phyloP scores from a whole-genome alignment of 1,140 invertebrate species.

The Lordiphosa collinella region DNA sequence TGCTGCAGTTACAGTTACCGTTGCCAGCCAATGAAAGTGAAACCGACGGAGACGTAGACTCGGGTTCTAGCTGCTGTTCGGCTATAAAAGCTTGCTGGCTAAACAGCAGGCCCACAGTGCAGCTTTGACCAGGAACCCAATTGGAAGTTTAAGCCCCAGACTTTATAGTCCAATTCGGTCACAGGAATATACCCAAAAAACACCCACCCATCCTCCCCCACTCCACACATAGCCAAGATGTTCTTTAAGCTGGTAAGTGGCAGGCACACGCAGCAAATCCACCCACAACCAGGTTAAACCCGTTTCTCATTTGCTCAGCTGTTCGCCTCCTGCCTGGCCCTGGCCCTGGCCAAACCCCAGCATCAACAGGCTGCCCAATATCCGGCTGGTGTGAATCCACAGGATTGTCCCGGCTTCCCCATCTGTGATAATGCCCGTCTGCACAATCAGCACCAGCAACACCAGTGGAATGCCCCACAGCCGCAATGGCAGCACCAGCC shows the following conservation, averaged over 20 bases:
- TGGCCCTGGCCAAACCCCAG: slow-evolving; percentile 72
- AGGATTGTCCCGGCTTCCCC: slow-evolving; percentile 78
- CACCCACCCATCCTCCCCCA: background rate
- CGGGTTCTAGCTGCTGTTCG: slow-evolving; percentile 47
- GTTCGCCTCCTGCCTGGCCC: slow-evolving; percentile 54
- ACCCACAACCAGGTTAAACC: background rate
- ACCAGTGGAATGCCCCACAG: slow-evolving; percentile 55
- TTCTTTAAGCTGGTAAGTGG: slow-evolving; percentile 77
- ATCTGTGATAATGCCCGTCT: slow-evolving; percentile 79
- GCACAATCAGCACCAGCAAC: slow-evolving; percentile 60
- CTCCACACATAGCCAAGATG: slow-evolving; percentile 35
- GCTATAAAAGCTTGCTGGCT: slow-evolving; percentile 67
- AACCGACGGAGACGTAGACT: slow-evolving; percentile 44
- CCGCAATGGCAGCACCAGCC: slow-evolving; percentile 62
- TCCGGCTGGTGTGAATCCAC: slow-evolving; percentile 78
- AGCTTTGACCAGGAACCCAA: slow-evolving; percentile 68
- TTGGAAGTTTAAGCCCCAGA: slow-evolving; percentile 76
- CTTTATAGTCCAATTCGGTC: slow-evolving; percentile 76
- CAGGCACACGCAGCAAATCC: background rate
- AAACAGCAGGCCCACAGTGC: slow-evolving; percentile 59
- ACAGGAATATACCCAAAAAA: slow-evolving; percentile 46
- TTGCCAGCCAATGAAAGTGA: slow-evolving; percentile 55
- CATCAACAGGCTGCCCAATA: slow-evolving; percentile 72
- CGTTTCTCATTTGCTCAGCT: slow-evolving; percentile 30
- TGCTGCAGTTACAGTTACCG: slow-evolving; percentile 39